Evolutionary conservation across 2,113 vertebrate genomes (phyloP).

Genomic region (Tapirus terrestris): DNA sequence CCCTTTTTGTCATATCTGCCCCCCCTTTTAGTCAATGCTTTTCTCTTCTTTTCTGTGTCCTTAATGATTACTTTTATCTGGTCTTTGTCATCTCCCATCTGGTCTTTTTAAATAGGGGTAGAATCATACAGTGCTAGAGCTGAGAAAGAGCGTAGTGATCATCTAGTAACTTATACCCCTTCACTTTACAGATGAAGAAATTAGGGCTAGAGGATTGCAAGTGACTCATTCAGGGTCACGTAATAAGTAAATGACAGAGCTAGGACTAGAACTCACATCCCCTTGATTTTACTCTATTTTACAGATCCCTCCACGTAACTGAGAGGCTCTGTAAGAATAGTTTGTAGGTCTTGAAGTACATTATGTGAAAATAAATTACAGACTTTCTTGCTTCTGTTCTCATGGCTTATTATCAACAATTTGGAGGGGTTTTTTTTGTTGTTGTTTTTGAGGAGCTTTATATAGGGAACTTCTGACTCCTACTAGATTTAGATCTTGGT

Average conservation of each 20-base stretch:
- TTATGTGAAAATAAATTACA: slow-evolving; percentile 5
- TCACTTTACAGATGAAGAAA: slow-evolving; percentile 17
- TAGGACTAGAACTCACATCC: neutral
- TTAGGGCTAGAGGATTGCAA: neutral
- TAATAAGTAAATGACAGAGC: slow-evolving; percentile 28
- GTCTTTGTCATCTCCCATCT: neutral
- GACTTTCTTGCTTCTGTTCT: neutral
- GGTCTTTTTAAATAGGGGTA: neutral
- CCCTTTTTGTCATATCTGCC: neutral
- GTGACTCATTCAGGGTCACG: neutral
- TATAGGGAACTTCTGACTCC: neutral
- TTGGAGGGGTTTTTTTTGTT: neutral
- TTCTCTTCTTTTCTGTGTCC: slow-evolving; percentile 1
- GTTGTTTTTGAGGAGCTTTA: neutral
- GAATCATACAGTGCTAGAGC: neutral
- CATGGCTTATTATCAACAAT: neutral
- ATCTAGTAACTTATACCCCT: slow-evolving; percentile 24
- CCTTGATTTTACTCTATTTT: slow-evolving; percentile 14
- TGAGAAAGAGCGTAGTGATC: neutral
- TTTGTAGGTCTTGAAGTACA: slow-evolving; percentile 9
- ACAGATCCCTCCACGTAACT: neutral
- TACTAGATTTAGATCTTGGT: slow-evolving; percentile 42
- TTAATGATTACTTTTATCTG: slow-evolving; percentile 43
- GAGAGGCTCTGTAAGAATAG: neutral
- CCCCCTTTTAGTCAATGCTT: neutral